Evolutionary conservation across 2,888 invertebrate genomes (phyloP), one percentile per base, ranked within the genome.

Genomic region (Sinopyrophorus schimmeli): DNA sequence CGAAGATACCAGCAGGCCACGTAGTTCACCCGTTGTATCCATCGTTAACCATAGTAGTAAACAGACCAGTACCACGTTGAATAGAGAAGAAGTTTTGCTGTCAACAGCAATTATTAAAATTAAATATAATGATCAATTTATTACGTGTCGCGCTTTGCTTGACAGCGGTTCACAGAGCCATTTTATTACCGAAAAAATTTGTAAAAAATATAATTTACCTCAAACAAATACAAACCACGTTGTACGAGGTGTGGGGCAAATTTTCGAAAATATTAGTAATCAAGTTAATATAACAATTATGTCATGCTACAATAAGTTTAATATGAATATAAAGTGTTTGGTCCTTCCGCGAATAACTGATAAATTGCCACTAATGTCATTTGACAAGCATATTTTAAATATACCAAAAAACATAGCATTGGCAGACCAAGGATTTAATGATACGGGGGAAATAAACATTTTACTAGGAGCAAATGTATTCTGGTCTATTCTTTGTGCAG

Each of bases 401-500:
- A 35, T 34, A 14, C 47, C 43, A 3, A 18, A 15, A 1, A 21
- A 42, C 23, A 15, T 59, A 18, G 6, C 38, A 6, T 47, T 59
- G 18, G 57, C 58, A n/a, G 60, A 59, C 49, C 44, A 48, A 7
- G 7, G 31, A 1, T 57, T 55, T 47, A 21, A 55, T 20, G 28
- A 15, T 10, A 34, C 55, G n/a, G 39, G 17, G 5, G 12, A 35
- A 5, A 47, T 58, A n/a, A 58, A 58, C 28, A 24, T 57, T 14
- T 31, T 58, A 10, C 20, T 58, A 9, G 59, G 56, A 10, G 54
- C 53, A 20, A 31, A 51, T 21, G 14, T 47, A 3, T 59, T 54
- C 27, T 57, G 48, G 34, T 20, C 31, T 7, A 30, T 58, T 27
- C 11, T 59, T 5, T 15, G 21, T 23, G 9, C 12, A n/a, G 52